Base-by-base conservation (phyloP, 2,113 vertebrate species). In the Climacteris rufus region DNA sequence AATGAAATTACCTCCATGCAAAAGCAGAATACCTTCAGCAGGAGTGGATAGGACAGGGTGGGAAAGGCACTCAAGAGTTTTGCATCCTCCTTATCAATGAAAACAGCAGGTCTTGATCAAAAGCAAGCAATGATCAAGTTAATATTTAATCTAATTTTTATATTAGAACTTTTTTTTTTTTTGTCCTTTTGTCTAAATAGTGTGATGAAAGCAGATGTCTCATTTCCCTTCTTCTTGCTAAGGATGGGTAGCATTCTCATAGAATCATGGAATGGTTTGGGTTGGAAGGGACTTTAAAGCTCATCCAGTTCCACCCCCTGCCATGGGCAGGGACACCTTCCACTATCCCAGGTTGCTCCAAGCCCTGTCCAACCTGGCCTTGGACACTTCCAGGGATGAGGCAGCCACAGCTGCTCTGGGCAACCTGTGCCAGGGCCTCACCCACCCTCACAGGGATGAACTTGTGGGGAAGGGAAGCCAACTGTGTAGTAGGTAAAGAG, bases 81-180 rank as follows among this genome's bases (percentile, higher is more conserved):
- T 59, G 8, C 6, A 5, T n/a, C 39, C 57, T 37, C 49, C 10
- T 39, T 35, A 45, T 18, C 50, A 60, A 7, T 22, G 19, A 20
- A 6, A 72, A 19, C 30, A 77, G 19, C 14, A 47, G 54, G n/a
- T 57, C 16, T 10, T 35, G 10, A 47, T 31, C 21, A 59, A 39
- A 40, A 9, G 5, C 0, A 0, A 65, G 7, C 5, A 40, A 33
- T 30, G 11, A 21, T 31, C 19, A 40, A 76, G 2, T 22, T 12
- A 53, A 15, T 13, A 24, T 52, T 40, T 28, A 39, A 68, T 57
- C 11, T 69, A 10, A 3, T 63, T 91, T 86, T 50, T 44, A 10
- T 35, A 15, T 12, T 45, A 69, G 47, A 85, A 37, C 1, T 31
- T 76, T 3, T 40, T 4, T 20, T 4, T 54, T 64, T 35, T 7